Percentiles rank a stretch among this genome's conserved stretches.
Evolutionary conservation across 1,140 invertebrate species (phyloP).

Genomic region (Scaptomyza montana): DNA sequence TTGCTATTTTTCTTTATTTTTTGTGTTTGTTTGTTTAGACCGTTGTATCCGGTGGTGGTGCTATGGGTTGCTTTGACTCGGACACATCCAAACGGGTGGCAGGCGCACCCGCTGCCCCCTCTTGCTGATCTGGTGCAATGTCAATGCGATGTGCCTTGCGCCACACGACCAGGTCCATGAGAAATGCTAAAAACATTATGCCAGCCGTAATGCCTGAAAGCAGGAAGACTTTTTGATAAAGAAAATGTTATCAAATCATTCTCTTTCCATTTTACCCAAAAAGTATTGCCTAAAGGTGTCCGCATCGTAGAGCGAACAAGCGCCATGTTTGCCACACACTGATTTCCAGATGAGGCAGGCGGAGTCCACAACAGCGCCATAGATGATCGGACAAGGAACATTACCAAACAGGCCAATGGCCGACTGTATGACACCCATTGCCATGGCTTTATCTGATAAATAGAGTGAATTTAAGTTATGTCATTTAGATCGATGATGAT

Average conservation of each 20-base stretch:
- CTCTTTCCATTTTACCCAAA: constrained; percentile 87
- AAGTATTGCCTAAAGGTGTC: constrained; percentile 93
- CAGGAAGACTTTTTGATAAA: constrained; percentile 5
- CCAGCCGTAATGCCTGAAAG: constrained; percentile 90
- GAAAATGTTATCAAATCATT: background rate
- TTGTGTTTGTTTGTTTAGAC: constrained; percentile 37
- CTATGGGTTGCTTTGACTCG: constrained; percentile 70
- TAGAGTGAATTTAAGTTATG: background rate
- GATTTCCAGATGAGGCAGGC: constrained; percentile 95
- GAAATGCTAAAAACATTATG: constrained; percentile 92
- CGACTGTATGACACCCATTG: constrained; percentile 95
- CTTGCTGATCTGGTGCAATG: constrained; percentile 84
- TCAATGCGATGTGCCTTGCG: constrained; percentile 91
- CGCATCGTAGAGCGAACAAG: constrained; percentile 93
- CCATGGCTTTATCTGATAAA: constrained; percentile 93
- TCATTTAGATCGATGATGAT: background rate
- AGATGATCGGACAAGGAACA: constrained; percentile 96
- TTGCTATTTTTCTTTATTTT: too few species aligned
- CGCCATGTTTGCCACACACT: constrained; percentile 90
- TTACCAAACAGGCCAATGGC: constrained; percentile 96
- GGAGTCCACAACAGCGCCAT: constrained; percentile 95
- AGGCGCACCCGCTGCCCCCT: constrained; percentile 34
- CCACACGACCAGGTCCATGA: constrained; percentile 93
- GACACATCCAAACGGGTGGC: constrained; percentile 59
- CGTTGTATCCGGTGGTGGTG: constrained; percentile 63